Conservation (phyloP, 2,888 invertebrate genomes). For the Petrolisthes cinctipes region DNA sequence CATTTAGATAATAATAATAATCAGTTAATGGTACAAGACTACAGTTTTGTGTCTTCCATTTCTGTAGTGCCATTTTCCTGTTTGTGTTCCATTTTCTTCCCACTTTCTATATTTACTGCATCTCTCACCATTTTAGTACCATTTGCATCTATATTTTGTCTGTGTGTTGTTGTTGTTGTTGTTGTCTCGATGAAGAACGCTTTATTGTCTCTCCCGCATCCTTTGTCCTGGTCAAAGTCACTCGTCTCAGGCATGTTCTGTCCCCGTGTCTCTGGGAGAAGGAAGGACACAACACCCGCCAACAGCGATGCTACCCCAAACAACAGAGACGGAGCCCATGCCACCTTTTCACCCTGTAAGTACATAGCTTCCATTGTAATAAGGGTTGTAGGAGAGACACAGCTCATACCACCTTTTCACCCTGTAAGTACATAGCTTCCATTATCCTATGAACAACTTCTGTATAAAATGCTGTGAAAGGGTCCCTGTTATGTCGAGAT, state of each 20-base stretch:
- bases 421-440: background rate
- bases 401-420: background rate
- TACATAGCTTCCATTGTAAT: background rate
- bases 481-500: too few species aligned
- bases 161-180: background rate
- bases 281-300: background rate
- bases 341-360: background rate
- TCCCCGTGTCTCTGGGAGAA: conserved; percentile 2
- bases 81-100: too few species aligned
- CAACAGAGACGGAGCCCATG: conserved; percentile 11
- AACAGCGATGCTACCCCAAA: background rate
- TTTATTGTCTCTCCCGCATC: background rate
- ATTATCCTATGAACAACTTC: too few species aligned
- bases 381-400: background rate
- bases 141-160: background rate
- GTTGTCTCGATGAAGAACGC: background rate
- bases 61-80: background rate
- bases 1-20: background rate
- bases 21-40: background rate
- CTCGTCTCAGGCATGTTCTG: background rate
- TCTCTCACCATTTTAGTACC: background rate
- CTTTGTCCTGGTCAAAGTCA: background rate
- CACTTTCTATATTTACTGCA: background rate
- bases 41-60: background rate
- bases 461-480: too few species aligned